These are phyloP conservation scores for Watsonalla cultraria DNA, from an alignment of 2,888 invertebrate genomes.

Conservation along the genomic window DNA sequence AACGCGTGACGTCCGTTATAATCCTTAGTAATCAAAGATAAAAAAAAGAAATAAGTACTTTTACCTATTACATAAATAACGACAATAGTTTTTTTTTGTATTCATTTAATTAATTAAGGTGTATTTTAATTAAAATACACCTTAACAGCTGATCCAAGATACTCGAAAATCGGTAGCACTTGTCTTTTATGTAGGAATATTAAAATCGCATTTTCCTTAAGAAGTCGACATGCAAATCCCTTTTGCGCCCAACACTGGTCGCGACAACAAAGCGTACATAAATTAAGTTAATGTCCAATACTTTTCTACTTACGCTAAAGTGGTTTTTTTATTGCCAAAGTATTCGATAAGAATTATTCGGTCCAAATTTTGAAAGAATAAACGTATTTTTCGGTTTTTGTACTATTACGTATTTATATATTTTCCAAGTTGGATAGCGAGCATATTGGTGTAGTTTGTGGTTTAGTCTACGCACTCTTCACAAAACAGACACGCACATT, in stretches of 20 bases:
- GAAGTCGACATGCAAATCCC: constrained; percentile 55
- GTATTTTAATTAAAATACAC: too few relatives aligned
- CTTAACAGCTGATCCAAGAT: neutral
- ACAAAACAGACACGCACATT: too few relatives aligned
- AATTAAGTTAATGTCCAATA: constrained; percentile 76
- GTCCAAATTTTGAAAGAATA: neutral
- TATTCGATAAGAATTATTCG: constrained; percentile 43
- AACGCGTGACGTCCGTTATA: too few relatives aligned
- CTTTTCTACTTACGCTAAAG: constrained; percentile 72
- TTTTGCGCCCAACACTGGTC: constrained; percentile 46
- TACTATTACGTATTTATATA: constrained; percentile 58
- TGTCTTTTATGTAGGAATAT: constrained; percentile 10
- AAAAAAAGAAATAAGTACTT: too few relatives aligned
- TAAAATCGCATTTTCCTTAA: constrained; percentile 52
- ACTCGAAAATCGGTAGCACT: neutral
- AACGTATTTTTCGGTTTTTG: constrained; percentile 32
- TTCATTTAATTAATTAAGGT: too few relatives aligned
- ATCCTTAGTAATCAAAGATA: too few relatives aligned
- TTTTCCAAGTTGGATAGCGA: constrained; percentile 8
- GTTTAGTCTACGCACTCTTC: too few relatives aligned
- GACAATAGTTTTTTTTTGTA: too few relatives aligned
- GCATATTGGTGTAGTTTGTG: too few relatives aligned
- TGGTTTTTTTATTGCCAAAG: constrained; percentile 67
- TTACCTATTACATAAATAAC: too few relatives aligned
- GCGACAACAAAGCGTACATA: constrained; percentile 71